Evolutionary conservation across 2,888 invertebrate species (phyloP), one percentile per base, ranked within the genome.

Genomic region (Perizoma flavofasciatum): DNA sequence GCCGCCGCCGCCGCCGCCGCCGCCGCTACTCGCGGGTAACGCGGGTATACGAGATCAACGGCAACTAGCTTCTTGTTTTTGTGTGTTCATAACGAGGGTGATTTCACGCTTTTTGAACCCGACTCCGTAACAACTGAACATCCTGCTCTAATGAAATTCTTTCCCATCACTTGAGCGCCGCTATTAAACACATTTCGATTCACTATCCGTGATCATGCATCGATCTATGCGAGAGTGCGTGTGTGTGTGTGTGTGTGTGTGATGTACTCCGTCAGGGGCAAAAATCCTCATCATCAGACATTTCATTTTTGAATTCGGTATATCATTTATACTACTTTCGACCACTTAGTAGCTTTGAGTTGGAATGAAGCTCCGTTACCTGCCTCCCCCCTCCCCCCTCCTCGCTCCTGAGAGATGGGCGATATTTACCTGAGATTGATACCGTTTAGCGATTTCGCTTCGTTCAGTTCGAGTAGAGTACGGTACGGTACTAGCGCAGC

Each of bases 61-160:
- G 34, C 55, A 61, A n/a, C n/a, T n/a, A 55, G 48, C 57, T 11
- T 35, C 64, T 65, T 63, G 63, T 60, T 61, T 61, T 59, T 63
- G 61, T 64, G 63, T 59, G 46, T 58, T 39, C 45, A 43, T 61
- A 63, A 61, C 49, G 66, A 66, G 63, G 60, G 57, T 64, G 60
- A 63, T 60, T 62, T 64, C 54, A 64, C 67, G 62, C 58, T 67
- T 64, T 59, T 59, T 60, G 59, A 64, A 10, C 60, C 39, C 50
- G 60, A 49, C 47, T 6, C 22, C 37, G 53, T 51, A 47, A 55
- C 47, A 49, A 46, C 46, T 41, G 44, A 55, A 57, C 60, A 50
- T 64, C 65, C 55, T 56, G 59, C 49, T 57, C 65, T 67, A 67
- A 65, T 67, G 63, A 59, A 63, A 61, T 62, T 54, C 58, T 67